These are phyloP conservation scores for Syngnathoides biaculeatus DNA, from an alignment of 2,113 vertebrate genomes.

Conservation along the genomic window DNA sequence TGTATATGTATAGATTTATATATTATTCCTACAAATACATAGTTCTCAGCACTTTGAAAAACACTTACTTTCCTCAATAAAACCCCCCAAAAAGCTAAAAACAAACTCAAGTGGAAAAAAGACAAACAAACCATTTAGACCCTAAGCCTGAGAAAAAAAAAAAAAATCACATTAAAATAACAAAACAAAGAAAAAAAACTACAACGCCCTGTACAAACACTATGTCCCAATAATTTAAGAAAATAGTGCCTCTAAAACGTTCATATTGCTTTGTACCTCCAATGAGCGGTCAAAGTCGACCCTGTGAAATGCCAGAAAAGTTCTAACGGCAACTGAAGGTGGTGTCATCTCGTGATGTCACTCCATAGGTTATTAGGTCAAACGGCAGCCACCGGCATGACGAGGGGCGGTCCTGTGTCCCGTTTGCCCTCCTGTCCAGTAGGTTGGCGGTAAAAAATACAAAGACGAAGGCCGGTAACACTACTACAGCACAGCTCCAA, in stretches of 20 bases:
- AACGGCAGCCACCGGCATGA: conserved; percentile 54
- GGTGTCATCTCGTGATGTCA: conserved; percentile 40
- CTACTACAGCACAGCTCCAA: conserved; percentile 66
- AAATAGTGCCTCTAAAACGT: conserved; percentile 84
- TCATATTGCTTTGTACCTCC: conserved; percentile 82
- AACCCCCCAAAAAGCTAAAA: conserved; percentile 74
- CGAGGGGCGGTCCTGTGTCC: conserved; percentile 50
- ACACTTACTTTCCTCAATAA: conserved; percentile 70
- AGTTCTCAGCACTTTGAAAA: conserved; percentile 77
- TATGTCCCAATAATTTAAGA: conserved; percentile 84
- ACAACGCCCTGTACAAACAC: conserved; percentile 80
- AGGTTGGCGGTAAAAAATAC: conserved; percentile 75
- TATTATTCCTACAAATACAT: conserved; percentile 80
- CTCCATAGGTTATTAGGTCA: conserved; percentile 52
- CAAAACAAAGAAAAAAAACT: conserved; percentile 58
- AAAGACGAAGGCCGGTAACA: conserved; percentile 72
- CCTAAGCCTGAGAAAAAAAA: conserved; percentile 24
- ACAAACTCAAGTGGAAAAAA: conserved; percentile 74
- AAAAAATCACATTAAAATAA: conserved; percentile 63
- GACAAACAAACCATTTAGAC: conserved; percentile 52
- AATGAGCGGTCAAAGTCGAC: conserved; percentile 48
- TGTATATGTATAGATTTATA: conserved; percentile 62
- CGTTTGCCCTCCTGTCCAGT: conserved; percentile 42
- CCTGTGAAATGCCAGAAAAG: conserved; percentile 54
- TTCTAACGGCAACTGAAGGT: conserved; percentile 42